Base-by-base conservation (phyloP, 2,888 invertebrate genomes). In the Osedax fenrisi region DNA sequence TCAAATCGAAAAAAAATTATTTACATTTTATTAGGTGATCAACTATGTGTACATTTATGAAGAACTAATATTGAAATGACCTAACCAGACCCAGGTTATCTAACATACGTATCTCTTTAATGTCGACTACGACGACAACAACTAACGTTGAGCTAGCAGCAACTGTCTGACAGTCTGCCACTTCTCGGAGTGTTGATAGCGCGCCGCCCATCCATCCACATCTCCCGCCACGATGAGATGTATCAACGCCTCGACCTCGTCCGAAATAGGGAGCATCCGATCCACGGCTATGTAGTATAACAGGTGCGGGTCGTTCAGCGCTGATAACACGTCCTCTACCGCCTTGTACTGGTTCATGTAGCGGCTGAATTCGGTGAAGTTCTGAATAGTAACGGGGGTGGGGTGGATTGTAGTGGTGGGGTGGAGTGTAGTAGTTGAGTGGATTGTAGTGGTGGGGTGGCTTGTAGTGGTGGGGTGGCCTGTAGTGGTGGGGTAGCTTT, bases 301-400 rank as follows among this genome's bases (percentile, higher is more conserved):
- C 82, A 96, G 88, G 87, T 98, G 97, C 85, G 98, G 92, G 86
- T 98, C 96, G 1, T 92, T 90, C 82, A 91, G 89, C 77, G 92
- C 91, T 80, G 88, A 86, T 26, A 88, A 81, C 79, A 89, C 88
- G 78, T 86, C 81, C n/a, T n/a, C n/a, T 67, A 88, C 87, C 10
- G 88, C 87, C 64, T 86, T 85, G 85, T 92, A 93, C 83, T 90
- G 90, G 69, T 89, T 88, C 81, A 92, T 87, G 84, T 92, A 93
- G 72, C 87, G 86, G 77, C 89, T 88, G 77, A 94, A 86, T 26
- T 90, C 89, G 82, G 87, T 88, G 82, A 92, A 91, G 83, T 92
- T 91, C 86, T 86, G 81, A n/a, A n/a, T n/a, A n/a, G n/a, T n/a
- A n/a, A n/a, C n/a, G n/a, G n/a, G n/a, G n/a, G n/a, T n/a, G n/a